A percentile compares a stretch with the other conserved stretches of the same genome.
Evolutionary conservation across 2,797 vertebrate species (phyloP).

Genomic region (Sebastes taczanowskii): DNA sequence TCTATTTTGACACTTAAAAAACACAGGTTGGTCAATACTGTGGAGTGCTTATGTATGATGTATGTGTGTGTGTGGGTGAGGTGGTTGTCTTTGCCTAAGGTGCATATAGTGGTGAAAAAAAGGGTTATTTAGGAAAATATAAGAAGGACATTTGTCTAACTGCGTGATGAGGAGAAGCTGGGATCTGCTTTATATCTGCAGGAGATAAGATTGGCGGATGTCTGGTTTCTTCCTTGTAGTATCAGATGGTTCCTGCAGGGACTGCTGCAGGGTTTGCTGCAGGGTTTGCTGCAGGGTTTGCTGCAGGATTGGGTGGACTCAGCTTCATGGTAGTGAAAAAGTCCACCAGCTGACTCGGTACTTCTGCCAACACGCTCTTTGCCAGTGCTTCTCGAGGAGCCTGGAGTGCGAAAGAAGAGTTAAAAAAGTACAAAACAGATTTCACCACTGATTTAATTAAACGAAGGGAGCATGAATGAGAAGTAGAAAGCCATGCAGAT

Average conservation of each 20-base stretch:
- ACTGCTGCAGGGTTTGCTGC: slow-evolving; percentile 37
- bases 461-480: not conserved
- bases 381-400: slow-evolving; percentile 90
- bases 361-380: slow-evolving; percentile 92
- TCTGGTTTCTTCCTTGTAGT: not conserved
- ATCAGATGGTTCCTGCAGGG: slow-evolving; percentile 57
- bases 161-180: not conserved
- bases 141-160: not conserved
- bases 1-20: not conserved
- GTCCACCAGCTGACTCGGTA: slow-evolving; percentile 91
- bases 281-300: slow-evolving; percentile 43
- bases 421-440: not conserved
- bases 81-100: not conserved
- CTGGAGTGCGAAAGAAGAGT: slow-evolving; percentile 63
- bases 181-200: not conserved
- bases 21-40: not conserved
- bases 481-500: not conserved
- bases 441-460: not conserved
- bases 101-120: not conserved
- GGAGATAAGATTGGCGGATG: not conserved
- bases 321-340: slow-evolving; percentile 91
- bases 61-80: not conserved
- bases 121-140: not conserved
- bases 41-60: not conserved
- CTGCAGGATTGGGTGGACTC: slow-evolving; percentile 79